Conservation (phyloP, 2,113 vertebrate species). For the Xiphophorus maculatus region DNA sequence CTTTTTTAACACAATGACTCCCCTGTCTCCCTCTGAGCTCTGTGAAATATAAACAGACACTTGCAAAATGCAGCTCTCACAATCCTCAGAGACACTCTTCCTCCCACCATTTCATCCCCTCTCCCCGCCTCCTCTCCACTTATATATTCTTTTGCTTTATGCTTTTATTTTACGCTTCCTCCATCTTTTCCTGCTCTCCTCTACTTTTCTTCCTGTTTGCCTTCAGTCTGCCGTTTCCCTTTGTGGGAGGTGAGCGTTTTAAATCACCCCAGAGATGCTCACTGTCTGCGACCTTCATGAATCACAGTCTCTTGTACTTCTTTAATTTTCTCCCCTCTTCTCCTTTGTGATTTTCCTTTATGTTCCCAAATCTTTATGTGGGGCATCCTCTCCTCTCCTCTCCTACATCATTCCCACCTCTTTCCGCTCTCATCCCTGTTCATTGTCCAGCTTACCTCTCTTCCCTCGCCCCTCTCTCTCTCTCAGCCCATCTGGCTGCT, state of each 20-base stretch:
- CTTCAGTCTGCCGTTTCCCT: conserved; percentile 13
- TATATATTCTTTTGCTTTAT: neutral
- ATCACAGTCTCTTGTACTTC: conserved; percentile 39
- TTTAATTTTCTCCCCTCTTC: conserved; percentile 43
- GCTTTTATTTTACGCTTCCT: conserved; percentile 22
- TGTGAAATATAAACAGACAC: conserved; percentile 53
- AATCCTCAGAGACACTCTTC: conserved; percentile 47
- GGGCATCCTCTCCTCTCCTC: conserved; percentile 47
- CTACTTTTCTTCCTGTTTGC: conserved; percentile 22
- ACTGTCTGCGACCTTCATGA: conserved; percentile 73
- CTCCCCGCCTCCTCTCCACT: conserved; percentile 3
- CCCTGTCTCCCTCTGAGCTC: conserved; percentile 40
- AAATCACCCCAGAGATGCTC: conserved; percentile 67
- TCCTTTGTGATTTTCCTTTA: conserved; percentile 51
- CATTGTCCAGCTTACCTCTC: conserved; percentile 46
- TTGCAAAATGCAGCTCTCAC: conserved; percentile 24
- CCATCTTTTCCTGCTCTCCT: conserved; percentile 7
- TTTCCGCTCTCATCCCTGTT: conserved; percentile 6
- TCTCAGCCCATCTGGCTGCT: conserved; percentile 32
- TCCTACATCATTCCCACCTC: neutral
- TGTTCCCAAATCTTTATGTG: conserved; percentile 57
- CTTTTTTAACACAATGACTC: conserved; percentile 46
- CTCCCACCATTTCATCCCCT: conserved; percentile 35
- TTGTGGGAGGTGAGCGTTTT: conserved; percentile 60
- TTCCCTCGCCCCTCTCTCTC: neutral